Conservation (phyloP, 2,797 vertebrate species). For the Scomberomorus guttatus region DNA sequence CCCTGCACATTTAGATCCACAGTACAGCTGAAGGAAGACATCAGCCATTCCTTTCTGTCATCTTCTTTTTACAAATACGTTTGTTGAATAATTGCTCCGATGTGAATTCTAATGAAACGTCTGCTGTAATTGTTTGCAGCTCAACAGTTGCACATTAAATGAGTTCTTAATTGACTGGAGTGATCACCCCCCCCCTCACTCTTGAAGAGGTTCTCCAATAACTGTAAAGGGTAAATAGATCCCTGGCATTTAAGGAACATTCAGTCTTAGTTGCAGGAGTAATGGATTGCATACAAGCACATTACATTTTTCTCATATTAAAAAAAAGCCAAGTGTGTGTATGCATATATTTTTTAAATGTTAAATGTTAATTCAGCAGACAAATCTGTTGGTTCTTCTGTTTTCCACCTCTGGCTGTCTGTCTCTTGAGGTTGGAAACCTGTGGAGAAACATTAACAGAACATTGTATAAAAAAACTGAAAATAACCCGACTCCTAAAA, state of each 20-base stretch:
- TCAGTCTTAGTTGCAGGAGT: conserved; percentile 32
- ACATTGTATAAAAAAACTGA: not conserved
- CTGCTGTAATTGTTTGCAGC: not conserved
- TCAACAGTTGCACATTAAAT: conserved; percentile 27
- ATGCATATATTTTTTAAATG: no score
- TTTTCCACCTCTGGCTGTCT: not conserved
- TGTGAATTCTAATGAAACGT: conserved; percentile 23
- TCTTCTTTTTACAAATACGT: not conserved
- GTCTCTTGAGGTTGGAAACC: conserved; percentile 11
- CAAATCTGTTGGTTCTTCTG: not conserved
- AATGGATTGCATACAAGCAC: conserved; percentile 15
- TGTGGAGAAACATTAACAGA: conserved; percentile 22
- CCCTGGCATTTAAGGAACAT: conserved; percentile 61
- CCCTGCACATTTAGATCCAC: not conserved
- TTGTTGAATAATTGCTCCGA: conserved; percentile 5
- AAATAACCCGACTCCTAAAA: not conserved
- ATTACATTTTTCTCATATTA: not conserved
- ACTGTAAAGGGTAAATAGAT: conserved; percentile 48
- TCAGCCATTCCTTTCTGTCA: not conserved
- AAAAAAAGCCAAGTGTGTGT: not conserved
- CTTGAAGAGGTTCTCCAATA: conserved; percentile 18
- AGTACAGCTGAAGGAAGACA: no score
- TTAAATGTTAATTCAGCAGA: conserved; percentile 10
- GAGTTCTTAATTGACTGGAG: conserved; percentile 39
- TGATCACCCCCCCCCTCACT: conserved; percentile 38